Percentiles rank a stretch among this genome's conserved stretches.
Conservation (phyloP, 1,140 invertebrate species). For the Papilio polyxenes region DNA sequence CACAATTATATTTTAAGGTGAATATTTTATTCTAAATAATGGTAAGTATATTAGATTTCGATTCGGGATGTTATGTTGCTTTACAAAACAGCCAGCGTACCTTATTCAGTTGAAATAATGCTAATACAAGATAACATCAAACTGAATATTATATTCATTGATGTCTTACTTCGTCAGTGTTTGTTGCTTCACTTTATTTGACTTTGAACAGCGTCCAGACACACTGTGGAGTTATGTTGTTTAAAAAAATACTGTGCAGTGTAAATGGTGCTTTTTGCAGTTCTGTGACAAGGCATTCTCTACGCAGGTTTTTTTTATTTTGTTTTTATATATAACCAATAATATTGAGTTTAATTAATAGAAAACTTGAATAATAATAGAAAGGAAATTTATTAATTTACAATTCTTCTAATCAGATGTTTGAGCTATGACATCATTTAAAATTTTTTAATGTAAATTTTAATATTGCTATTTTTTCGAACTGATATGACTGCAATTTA, state of each 20-base stretch:
- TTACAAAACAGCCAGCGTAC: not conserved
- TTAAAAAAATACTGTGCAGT: constrained; percentile 17
- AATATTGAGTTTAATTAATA: too few species aligned
- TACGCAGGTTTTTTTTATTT: constrained; percentile 17
- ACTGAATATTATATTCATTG: not conserved
- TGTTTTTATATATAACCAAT: not conserved
- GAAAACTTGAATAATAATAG: too few species aligned
- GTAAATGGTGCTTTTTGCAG: not conserved
- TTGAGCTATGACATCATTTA: too few species aligned
- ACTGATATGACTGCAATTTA: too few species aligned
- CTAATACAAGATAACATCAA: not conserved
- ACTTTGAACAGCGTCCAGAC: not conserved
- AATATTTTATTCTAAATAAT: constrained; percentile 16
- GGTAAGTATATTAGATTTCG: not conserved
- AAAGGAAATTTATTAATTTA: too few species aligned
- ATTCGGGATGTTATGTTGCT: not conserved
- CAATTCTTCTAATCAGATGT: too few species aligned
- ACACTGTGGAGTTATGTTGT: constrained; percentile 11
- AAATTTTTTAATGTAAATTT: too few species aligned
- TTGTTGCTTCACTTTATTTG: constrained; percentile 17
- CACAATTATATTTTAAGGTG: constrained; percentile 32
- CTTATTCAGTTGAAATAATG: not conserved
- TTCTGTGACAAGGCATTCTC: not conserved
- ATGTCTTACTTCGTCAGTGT: not conserved
- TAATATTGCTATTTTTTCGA: too few species aligned